Evolutionary conservation across 2,113 vertebrate genomes (phyloP).

Genomic region (Colossoma macropomum): DNA sequence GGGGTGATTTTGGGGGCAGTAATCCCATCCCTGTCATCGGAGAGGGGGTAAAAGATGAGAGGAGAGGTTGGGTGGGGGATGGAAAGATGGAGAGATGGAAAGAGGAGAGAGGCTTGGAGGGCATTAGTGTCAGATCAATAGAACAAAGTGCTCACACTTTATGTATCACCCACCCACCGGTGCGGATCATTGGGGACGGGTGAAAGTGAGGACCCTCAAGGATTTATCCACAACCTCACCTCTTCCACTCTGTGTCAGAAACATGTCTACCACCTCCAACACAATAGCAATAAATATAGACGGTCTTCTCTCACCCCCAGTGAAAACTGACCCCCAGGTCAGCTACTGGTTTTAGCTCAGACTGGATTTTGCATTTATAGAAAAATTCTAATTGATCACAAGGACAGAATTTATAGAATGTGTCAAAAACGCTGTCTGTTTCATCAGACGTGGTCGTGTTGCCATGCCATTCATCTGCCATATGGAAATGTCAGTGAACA

Average conservation of each 20-base stretch:
- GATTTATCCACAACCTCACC: conserved; percentile 15
- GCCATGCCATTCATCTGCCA: conserved; percentile 61
- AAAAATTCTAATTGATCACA: conserved; percentile 8
- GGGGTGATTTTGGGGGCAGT: conserved; percentile 38
- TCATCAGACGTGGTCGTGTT: conserved; percentile 47
- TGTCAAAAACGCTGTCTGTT: conserved; percentile 9
- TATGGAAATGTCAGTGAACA: conserved; percentile 75
- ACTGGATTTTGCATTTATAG: neutral
- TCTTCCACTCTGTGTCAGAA: neutral
- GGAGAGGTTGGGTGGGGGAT: conserved; percentile 32
- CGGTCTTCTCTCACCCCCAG: neutral
- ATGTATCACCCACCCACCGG: conserved; percentile 45
- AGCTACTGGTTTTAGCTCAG: neutral
- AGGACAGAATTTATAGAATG: conserved; percentile 21
- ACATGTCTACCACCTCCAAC: conserved; percentile 17
- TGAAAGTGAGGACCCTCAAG: neutral
- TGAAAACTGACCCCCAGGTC: neutral
- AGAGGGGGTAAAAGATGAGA: conserved; percentile 31
- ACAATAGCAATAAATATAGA: conserved; percentile 32
- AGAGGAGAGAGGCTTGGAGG: conserved; percentile 29
- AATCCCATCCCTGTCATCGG: conserved; percentile 60
- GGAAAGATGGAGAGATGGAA: conserved; percentile 24
- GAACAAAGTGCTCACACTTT: conserved; percentile 65
- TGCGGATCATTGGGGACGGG: conserved; percentile 39
- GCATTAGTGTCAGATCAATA: conserved; percentile 64